Percentiles rank a stretch among this genome's conserved stretches.
Evolutionary conservation across 2,113 vertebrate species (phyloP).

Genomic region (Thymallus thymallus): DNA sequence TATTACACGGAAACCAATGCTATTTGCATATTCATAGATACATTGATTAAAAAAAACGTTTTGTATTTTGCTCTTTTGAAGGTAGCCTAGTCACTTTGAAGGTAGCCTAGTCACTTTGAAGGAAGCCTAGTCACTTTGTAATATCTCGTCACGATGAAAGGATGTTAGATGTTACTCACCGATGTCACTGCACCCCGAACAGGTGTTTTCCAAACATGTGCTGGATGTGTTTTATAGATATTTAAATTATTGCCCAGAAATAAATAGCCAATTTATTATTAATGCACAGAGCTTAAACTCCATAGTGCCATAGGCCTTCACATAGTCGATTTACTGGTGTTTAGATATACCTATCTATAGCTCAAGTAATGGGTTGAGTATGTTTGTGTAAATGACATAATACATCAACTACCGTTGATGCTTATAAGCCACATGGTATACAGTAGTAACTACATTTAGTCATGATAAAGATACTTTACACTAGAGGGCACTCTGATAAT

Average conservation of each 20-base stretch:
- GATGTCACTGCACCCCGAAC: neutral
- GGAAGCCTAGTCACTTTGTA: neutral
- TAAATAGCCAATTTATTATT: neutral
- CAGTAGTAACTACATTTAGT: too few species aligned
- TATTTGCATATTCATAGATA: neutral
- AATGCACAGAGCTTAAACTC: neutral
- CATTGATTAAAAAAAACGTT: neutral
- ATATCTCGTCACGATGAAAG: neutral
- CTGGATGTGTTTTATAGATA: neutral
- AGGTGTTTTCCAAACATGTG: neutral
- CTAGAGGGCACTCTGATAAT: too few species aligned
- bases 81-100: neutral
- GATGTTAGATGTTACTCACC: neutral
- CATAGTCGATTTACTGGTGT: neutral
- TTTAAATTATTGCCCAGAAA: neutral
- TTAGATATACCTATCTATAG: neutral
- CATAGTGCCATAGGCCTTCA: neutral
- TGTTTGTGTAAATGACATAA: neutral
- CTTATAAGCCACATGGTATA: neutral
- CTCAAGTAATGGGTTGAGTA: too few species aligned
- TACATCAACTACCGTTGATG: neutral
- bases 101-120: neutral
- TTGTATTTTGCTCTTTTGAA: neutral
- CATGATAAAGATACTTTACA: too few species aligned
- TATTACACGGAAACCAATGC: neutral